Conservation (phyloP, 30 jellyfish, hydroid and myxozoan genomes). For the Aurelia sp. region DNA sequence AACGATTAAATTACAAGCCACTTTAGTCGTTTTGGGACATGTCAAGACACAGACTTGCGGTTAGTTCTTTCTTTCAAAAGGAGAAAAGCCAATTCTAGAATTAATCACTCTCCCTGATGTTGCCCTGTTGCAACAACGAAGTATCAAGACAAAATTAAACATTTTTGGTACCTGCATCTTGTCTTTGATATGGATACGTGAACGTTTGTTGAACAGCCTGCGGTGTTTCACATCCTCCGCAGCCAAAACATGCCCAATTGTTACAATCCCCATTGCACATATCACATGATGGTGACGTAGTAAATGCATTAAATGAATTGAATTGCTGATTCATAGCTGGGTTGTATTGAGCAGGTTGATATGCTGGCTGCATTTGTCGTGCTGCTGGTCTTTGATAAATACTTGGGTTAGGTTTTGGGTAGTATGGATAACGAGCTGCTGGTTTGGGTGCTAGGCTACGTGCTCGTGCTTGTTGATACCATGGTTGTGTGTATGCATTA, state of each 20-base stretch:
- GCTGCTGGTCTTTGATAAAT: conserved; percentile 55
- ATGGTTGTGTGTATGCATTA: conserved; percentile 29
- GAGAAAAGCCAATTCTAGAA: too few species aligned
- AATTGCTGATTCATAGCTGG: conserved; percentile 61
- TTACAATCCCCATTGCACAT: conserved; percentile 96
- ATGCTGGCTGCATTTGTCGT: conserved; percentile 58
- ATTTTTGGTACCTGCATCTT: conserved; percentile 86
- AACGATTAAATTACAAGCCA: too few species aligned
- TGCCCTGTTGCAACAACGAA: too few species aligned
- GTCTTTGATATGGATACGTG: conserved; percentile 87
- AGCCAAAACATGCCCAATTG: conserved; percentile 92
- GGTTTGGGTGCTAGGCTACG: conserved; percentile 21
- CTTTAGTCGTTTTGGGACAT: too few species aligned
- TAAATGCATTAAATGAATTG: conserved; percentile 52
- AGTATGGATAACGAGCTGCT: conserved; percentile 8
- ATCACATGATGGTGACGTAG: conserved; percentile 76
- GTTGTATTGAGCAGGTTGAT: conserved; percentile 55
- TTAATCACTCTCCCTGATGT: too few species aligned
- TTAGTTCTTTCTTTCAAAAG: too few species aligned
- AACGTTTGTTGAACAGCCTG: conserved; percentile 83
- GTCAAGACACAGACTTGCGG: too few species aligned
- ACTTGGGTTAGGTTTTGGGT: conserved; percentile 51
- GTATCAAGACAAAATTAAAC: not conserved
- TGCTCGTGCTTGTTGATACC: conserved; percentile 63
- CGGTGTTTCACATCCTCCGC: conserved; percentile 98